Evolutionary conservation across 2,888 invertebrate genomes (phyloP), one percentile per base, ranked within the genome.

Genomic region (Diogma glabrata): DNA sequence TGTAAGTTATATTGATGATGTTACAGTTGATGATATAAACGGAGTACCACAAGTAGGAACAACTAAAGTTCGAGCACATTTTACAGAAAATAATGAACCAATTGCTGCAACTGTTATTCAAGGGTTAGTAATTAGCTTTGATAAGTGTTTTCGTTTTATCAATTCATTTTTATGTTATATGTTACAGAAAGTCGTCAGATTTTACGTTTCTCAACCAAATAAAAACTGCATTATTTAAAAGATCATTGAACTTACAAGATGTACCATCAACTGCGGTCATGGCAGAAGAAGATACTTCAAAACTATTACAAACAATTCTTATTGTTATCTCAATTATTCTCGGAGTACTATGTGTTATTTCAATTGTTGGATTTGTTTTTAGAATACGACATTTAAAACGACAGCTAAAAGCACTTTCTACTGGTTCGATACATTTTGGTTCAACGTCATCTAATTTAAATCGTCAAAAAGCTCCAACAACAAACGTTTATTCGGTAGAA

Each of bases 401-500:
- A 4, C 76, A 78, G 8, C 69, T 84, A 12, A 74, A 77, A 56
- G 81, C 79, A 4, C 67, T 84, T 12, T 77, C 80, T 1, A 74
- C 74, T 56, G 77, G 77, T 1, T 77, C 77, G 59, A 24, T 24
- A 24, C 10, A 59, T 45, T 82, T 80, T 64, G 81, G 79, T 1
- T 82, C 82, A 0, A 2, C 66, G 78, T 54, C 80, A 79, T 67
- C 73, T 75, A 58, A 66, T 67, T 12, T 77, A 72, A 59, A 68
- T 67, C 46, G 69, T 63, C 61, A 63, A 23, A 69, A 73, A 1
- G 74, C 75, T 3, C 85, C 85, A 8, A 81, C 78, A 33, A 82
- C 84, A 47, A 86, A 86, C 69, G 76, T 77, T 57, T 80, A 81
- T 67, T 79, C 84, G 1, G 67, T 75, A 2, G 81, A 82, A 61